Evolutionary conservation across 2,113 vertebrate species (phyloP), one percentile per base, ranked within the genome.

Genomic region (Tenrec ecaudatus): DNA sequence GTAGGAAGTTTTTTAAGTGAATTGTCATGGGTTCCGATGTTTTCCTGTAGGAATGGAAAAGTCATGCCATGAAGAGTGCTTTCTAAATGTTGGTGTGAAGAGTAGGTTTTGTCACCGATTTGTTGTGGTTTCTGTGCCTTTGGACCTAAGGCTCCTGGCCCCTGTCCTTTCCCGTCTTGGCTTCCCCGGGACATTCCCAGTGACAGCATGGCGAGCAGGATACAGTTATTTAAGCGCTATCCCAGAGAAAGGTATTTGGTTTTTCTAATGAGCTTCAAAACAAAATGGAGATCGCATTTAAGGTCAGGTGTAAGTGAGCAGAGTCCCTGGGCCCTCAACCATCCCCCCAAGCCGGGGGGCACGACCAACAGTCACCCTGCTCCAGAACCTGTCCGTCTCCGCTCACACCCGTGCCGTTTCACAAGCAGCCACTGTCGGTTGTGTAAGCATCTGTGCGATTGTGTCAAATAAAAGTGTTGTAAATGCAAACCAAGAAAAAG

Each of bases 401-500:
- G 14, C 91, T 83, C 6, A 19, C 64, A 86, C 64, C 2, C 19
- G 11, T 10, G 6, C 47, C 12, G 47, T 53, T 53, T 14, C 78
- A 62, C 77, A 71, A 73, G n/a, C 68, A 73, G 86, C 89, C 77
- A 17, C 78, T 82, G 81, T 92, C 1, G 87, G n/a, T 89, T 79
- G 88, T 93, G 40, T 22, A 27, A 68, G 85, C 88, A 2, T 90
- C 73, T 88, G 82, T 93, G 81, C 82, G 89, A 25, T 10, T 78
- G 2, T 89, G 88, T 95, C 36, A 86, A 97, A 97, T 97, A 97
- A 97, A 97, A 60, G 43, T 94, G 19, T 36, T 2, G 10, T 88
- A 9, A 85, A 57, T 43, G 76, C 95, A 47, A 47, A 6, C 5
- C 5, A 47, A 47, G 10, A 47, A 47, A 47, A 47, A 47, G 10